Evolutionary conservation across 2,797 vertebrate species (phyloP), one percentile per base, ranked within the genome.

Genomic region (Lepus townsendii): DNA sequence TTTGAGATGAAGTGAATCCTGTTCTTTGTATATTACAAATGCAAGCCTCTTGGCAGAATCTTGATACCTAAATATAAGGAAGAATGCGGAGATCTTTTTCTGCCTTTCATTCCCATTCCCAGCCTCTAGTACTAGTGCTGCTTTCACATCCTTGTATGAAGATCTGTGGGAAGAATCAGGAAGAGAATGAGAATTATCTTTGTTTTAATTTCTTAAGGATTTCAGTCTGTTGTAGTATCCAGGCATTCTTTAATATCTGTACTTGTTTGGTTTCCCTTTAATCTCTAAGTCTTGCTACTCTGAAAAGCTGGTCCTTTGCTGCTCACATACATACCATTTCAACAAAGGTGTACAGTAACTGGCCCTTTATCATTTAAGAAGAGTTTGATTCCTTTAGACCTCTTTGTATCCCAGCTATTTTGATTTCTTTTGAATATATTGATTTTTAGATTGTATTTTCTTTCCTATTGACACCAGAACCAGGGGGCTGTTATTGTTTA

Each of bases 31-130:
- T 90, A 54, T 68, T 62, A 73, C 2, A 69, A 27, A n/a, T 47
- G 50, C 60, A 30, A 16, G 22, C 30, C 22, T 66, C 20, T 66
- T 27, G 42, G 27, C 16, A 88, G 62, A 42, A 84, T 35, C n/a
- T n/a, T 75, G 38, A 16, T 26, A 68, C 26, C 4, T 69, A 63
- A 27, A 38, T 27, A 84, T 11, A 79, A 26, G 20, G 35, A 75
- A 75, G 27, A 90, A 32, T 72, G 80, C 32, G 75, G 54, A 93
- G 32, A 87, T 93, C 7, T 76, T 57, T 93, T 68, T 83, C 9
- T 95, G 26, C 72, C 57, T 69, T 93, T 69, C 71, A 80, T 62
- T 85, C 35, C 50, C 30, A 16, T 24, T 57, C 11, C 30, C 73
- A 66, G n/a, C 22, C 52, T 93, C 42, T 32, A 88, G n/a, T 88